phyloP scores from a whole-genome alignment of 2,888 invertebrate genomes.

The Drosophila austrosaltans region DNA sequence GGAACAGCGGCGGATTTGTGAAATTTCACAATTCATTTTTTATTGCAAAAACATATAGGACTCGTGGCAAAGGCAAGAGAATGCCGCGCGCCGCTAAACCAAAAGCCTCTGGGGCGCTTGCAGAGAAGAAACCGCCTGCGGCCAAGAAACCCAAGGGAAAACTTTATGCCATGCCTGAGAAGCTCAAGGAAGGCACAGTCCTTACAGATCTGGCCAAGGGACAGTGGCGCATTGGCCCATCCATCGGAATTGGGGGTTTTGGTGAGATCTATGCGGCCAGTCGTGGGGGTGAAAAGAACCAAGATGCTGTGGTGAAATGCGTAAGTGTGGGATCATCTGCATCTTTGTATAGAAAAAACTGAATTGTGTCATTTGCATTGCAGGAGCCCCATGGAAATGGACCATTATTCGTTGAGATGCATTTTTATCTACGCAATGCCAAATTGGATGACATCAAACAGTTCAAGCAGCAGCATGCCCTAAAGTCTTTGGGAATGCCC shows the following conservation, averaged over 20 bases:
- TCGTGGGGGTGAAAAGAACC: constrained; percentile 85
- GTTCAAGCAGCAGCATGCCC: constrained; percentile 82
- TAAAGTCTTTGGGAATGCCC: constrained; percentile 93
- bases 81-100: constrained; percentile 75
- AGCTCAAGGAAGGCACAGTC: constrained; percentile 87
- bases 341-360: background rate
- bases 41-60: no score
- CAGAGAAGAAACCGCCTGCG: constrained; percentile 57
- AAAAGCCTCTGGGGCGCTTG: constrained; percentile 39
- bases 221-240: constrained; percentile 93
- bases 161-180: constrained; percentile 81
- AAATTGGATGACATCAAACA: constrained; percentile 88
- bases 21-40: background rate
- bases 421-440: constrained; percentile 92
- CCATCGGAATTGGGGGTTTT: constrained; percentile 96
- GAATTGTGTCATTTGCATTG: background rate
- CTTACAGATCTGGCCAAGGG: constrained; percentile 90
- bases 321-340: constrained; percentile 84
- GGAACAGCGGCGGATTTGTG: background rate
- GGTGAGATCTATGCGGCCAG: constrained; percentile 96
- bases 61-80: constrained; percentile 1
- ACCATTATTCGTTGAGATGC: constrained; percentile 96
- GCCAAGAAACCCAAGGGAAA: constrained; percentile 75
- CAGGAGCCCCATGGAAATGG: constrained; percentile 96
- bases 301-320: constrained; percentile 91